Evolutionary conservation across 2,888 invertebrate species (phyloP), one percentile per base, ranked within the genome.

Genomic region (Clivina fossor): DNA sequence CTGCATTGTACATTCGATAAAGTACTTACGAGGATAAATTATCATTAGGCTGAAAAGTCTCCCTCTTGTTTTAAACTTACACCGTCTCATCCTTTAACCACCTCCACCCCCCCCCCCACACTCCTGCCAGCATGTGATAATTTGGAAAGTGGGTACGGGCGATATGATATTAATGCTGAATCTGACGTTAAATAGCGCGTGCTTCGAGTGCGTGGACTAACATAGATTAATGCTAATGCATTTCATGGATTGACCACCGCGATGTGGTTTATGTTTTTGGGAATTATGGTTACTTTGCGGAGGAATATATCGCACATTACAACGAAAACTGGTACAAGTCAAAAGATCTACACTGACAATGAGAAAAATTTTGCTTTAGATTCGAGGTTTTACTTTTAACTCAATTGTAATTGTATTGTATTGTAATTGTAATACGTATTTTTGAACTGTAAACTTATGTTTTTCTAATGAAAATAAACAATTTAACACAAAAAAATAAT

Each of bases 161-260:
- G 3, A 9, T 16, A 40, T 40, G 50, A 50, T 40, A 50, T 50
- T 54, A 54, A 54, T 44, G 54, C 46, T 50, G 32, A 50, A 50
- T 50, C 19, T 33, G n/a, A 47, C 47, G 47, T 47, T 40, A 50
- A 40, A 49, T 49, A 26, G 49, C 28, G 28, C n/a, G n/a, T n/a
- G n/a, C n/a, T n/a, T n/a, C n/a, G n/a, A n/a, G n/a, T n/a, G 43
- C 35, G 41, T 38, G 33, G 41, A 51, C 51, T 51, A 51, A 51
- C 51, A 41, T 24, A 43, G 51, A 51, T 51, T 51, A 51, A 51
- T 51, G 51, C 51, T 51, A 51, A 51, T 51, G 51, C 51, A 51
- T 51, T 51, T 43, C 24, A 43, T 41, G 51, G 33, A 51, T 51
- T 51, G 51, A 51, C 41, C 51, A 43, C 9, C 26, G 33, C 30